These are phyloP conservation scores for Sebastes melanostomus DNA, from an alignment of 2,797 vertebrate genomes.

Conservation along the genomic window DNA sequence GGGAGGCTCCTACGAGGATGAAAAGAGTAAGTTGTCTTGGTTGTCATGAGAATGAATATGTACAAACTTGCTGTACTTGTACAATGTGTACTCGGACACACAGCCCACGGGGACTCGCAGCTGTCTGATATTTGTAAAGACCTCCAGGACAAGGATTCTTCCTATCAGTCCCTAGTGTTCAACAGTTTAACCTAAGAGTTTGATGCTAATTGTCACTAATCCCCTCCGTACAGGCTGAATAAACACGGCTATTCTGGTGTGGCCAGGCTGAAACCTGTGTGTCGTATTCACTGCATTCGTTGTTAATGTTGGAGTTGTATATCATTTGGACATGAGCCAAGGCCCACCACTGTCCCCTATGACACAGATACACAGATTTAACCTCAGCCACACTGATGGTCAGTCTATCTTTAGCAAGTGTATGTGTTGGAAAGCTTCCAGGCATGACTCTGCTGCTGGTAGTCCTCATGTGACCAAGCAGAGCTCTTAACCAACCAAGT, in stretches of 20 bases:
- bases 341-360: neutral
- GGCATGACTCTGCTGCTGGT: neutral
- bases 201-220: neutral
- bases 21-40: slow-evolving; percentile 89
- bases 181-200: neutral
- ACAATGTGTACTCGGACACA: neutral
- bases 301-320: neutral
- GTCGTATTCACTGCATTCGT: neutral
- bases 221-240: neutral
- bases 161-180: neutral
- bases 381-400: neutral
- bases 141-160: slow-evolving; percentile 33
- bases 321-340: neutral
- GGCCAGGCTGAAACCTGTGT: neutral
- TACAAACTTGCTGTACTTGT: neutral
- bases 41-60: slow-evolving; percentile 7
- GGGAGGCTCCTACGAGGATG: slow-evolving; percentile 97
- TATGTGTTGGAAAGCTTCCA: slow-evolving; percentile 1
- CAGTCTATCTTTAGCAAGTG: slow-evolving; percentile 23
- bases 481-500: neutral
- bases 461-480: slow-evolving; percentile 23
- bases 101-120: slow-evolving; percentile 13
- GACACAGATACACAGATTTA: slow-evolving; percentile 19
- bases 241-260: neutral
- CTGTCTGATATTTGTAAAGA: slow-evolving; percentile 5